A percentile compares a stretch with the other conserved stretches of the same genome.
phyloP scores from a whole-genome alignment of 2,797 vertebrate genomes.

The Okamejei kenojei region DNA sequence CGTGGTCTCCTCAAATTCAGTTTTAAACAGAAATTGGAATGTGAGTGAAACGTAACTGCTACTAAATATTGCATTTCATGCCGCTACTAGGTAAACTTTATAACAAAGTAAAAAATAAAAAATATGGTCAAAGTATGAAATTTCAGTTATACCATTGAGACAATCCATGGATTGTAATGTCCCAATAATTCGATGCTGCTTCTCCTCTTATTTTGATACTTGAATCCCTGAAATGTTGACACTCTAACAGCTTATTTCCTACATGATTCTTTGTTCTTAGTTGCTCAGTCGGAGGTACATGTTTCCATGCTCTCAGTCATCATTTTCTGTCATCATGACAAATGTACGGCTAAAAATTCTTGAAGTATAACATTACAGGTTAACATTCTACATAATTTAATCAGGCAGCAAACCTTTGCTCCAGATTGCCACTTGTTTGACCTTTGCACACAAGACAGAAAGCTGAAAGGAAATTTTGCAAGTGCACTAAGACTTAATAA shows the following conservation, averaged over 20 bases:
- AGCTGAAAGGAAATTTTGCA: not conserved
- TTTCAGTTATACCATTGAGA: too few relatives aligned
- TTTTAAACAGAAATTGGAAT: too few relatives aligned
- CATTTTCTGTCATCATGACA: conserved; percentile 66
- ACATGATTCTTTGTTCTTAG: conserved; percentile 66
- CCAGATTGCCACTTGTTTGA: not conserved
- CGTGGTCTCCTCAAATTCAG: too few relatives aligned
- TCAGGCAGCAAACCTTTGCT: not conserved
- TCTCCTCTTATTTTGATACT: not conserved
- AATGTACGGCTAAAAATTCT: conserved; percentile 66
- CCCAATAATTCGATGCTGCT: not conserved
- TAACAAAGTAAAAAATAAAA: not conserved
- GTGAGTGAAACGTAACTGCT: too few relatives aligned
- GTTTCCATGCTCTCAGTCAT: conserved; percentile 53
- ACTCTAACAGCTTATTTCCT: conserved; percentile 48
- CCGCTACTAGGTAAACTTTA: not conserved
- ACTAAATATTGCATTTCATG: too few relatives aligned
- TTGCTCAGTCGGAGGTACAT: not conserved
- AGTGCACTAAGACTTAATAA: not conserved
- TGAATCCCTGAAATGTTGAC: not conserved
- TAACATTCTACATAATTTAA: not conserved
- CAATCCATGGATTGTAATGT: not conserved
- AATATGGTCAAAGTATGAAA: not conserved
- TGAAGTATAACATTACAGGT: conserved; percentile 55
- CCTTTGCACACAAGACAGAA: not conserved